Base-by-base conservation (phyloP, 2,888 invertebrate genomes). In the Pterobdella sp. region DNA sequence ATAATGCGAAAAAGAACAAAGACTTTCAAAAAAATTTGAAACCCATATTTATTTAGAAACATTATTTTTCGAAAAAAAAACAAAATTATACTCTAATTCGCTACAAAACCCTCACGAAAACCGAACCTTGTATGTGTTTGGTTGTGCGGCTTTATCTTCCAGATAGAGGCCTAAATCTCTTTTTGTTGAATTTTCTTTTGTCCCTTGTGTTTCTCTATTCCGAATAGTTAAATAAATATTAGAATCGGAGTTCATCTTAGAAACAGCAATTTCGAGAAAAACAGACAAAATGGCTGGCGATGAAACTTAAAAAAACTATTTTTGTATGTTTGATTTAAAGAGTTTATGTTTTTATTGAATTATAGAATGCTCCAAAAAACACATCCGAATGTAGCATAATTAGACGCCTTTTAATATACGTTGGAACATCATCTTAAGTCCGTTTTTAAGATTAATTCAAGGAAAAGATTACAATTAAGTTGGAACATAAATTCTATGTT, bases 131-230 rank as follows among this genome's bases (percentile, higher is more conserved):
- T 76, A 77, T 32, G 75, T 74, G 42, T 72, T 74, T 18, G 77
- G 78, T 35, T 77, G 56, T 7, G 78, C 75, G 10, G 78, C 77
- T 65, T 76, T 78, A 32, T 77, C 77, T 71, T 78, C 78, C n/a
- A 56, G n/a, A 56, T 56, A 56, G 4, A 56, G 4, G n/a, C 26
- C n/a, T 26, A 56, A 56, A 56, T 4, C 60, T 7, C n/a, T 26
- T 26, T 56, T 56, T 26, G 3, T n/a, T 3, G 14, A 18, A 26
- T n/a, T 26, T 4, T 56, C n/a, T 18, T 4, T 22, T 56, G n/a
- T n/a, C 3, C n/a, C 3, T 4, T 26, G n/a, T 4, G 14, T 22
- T 26, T 56, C 60, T 26, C 60, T 4, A 22, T 56, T 56, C 4
- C 60, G 60, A n/a, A 56, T 7, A 3, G 60, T 3, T n/a, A 4